Conservation (phyloP, 2,888 invertebrate genomes). For the Liopterus haemorrhoidalis region DNA sequence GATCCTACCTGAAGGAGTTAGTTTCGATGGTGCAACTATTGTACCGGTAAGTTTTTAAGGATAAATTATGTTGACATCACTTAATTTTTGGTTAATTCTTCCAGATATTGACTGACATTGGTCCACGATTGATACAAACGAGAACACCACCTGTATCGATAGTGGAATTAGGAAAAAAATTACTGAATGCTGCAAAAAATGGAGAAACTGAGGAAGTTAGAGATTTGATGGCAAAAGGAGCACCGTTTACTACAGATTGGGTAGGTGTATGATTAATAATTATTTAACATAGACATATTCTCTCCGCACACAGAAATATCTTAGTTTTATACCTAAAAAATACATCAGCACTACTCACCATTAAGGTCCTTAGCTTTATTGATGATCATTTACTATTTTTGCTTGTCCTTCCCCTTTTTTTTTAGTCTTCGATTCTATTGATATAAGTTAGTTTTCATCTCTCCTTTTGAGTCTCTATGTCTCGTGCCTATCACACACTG, state of each 20-base stretch:
- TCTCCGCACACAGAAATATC: background rate
- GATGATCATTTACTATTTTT: background rate
- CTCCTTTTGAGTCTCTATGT: no score
- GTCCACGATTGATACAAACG: constrained; percentile 11
- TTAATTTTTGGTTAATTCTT: background rate
- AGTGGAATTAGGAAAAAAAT: constrained; percentile 76
- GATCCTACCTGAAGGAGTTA: constrained; percentile 41
- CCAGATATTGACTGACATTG: constrained; percentile 15
- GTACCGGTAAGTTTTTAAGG: constrained; percentile 44
- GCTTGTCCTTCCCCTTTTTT: background rate
- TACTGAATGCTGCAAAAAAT: constrained; percentile 71
- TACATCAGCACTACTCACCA: background rate
- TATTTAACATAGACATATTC: background rate
- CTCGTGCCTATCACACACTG: no score
- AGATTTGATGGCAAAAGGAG: constrained; percentile 75
- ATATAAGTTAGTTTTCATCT: no score
- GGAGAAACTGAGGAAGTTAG: constrained; percentile 73
- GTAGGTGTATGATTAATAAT: no score
- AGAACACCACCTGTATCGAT: constrained; percentile 44
- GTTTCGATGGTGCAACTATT: constrained; percentile 42
- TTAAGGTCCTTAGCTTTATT: background rate
- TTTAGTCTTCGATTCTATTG: background rate
- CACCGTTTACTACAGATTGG: constrained; percentile 91
- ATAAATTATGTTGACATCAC: constrained; percentile 1
- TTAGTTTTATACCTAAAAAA: background rate